Conservation (phyloP, 2,888 invertebrate genomes). For the Rotaria sp. region DNA sequence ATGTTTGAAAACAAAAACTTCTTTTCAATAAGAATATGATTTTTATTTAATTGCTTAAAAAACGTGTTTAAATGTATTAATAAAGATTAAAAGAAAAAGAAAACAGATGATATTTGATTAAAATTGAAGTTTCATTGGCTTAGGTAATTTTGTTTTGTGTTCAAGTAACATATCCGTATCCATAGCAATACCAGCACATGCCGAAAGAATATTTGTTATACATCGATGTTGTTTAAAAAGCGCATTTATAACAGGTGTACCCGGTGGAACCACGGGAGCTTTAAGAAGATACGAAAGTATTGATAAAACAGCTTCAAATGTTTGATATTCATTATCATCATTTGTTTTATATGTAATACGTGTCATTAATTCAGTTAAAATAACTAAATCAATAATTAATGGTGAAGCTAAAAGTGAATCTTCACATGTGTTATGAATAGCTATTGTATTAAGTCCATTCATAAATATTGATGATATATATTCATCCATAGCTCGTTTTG, state of each 20-base stretch:
- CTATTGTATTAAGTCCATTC: constrained; percentile 83
- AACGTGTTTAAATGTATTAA: too few relatives aligned
- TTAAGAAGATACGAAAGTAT: constrained; percentile 63
- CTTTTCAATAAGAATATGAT: too few relatives aligned
- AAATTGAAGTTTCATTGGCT: not conserved
- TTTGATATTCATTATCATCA: not conserved
- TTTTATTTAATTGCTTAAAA: too few relatives aligned
- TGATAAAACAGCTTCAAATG: not conserved
- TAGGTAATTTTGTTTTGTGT: constrained; percentile 11
- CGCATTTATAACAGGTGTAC: not conserved
- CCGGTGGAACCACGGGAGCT: constrained; percentile 72
- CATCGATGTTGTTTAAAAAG: constrained; percentile 12
- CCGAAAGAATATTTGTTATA: not conserved
- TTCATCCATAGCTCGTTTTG: constrained; percentile 89
- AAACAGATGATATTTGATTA: not conserved
- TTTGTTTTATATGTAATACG: constrained; percentile 1
- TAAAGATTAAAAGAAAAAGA: not conserved
- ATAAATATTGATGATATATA: constrained; percentile 90
- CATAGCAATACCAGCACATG: constrained; percentile 32
- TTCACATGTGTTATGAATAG: constrained; percentile 91
- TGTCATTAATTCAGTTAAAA: constrained; percentile 56
- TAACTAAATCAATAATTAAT: constrained; percentile 70
- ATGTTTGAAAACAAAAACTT: too few relatives aligned
- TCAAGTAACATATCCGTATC: constrained; percentile 36
- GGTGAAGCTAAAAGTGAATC: constrained; percentile 66